Percentiles rank a stretch among this genome's conserved stretches.
Evolutionary conservation across 2,797 vertebrate species (phyloP).

Genomic region (Xyrichtys novacula): DNA sequence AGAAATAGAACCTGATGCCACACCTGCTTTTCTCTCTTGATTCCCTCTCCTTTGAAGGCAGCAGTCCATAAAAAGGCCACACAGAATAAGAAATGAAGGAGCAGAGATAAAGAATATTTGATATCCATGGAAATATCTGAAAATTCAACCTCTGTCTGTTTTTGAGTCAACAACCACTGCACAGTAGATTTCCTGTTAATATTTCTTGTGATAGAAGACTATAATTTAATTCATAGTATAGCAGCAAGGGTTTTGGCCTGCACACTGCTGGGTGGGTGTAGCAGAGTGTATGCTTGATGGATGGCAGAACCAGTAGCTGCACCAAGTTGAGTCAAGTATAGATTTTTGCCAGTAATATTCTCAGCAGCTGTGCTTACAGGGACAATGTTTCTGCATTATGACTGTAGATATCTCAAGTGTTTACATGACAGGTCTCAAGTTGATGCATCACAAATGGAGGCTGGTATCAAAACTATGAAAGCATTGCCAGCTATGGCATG

Average conservation of each 20-base stretch:
- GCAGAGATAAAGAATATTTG: neutral
- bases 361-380: no score
- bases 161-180: neutral
- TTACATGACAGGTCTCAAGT: no score
- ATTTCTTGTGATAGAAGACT: neutral
- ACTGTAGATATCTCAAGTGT: no score
- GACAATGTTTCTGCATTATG: no score
- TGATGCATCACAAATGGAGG: no score
- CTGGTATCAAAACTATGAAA: no score
- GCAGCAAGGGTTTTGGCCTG: neutral
- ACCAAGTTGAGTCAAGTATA: neutral
- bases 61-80: slow-evolving; percentile 13
- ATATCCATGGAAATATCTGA: neutral
- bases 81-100: neutral
- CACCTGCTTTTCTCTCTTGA: slow-evolving; percentile 40
- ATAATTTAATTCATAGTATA: neutral
- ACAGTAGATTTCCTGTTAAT: no score
- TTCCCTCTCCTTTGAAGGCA: slow-evolving; percentile 15
- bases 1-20: slow-evolving; percentile 47
- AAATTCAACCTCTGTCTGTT: neutral
- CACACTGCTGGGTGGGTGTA: no score
- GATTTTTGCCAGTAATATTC: neutral
- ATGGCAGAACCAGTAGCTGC: neutral
- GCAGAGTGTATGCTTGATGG: neutral
- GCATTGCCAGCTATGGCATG: no score